Evolutionary conservation across 2,888 invertebrate species (phyloP).

Genomic region (Noctua pronuba): DNA sequence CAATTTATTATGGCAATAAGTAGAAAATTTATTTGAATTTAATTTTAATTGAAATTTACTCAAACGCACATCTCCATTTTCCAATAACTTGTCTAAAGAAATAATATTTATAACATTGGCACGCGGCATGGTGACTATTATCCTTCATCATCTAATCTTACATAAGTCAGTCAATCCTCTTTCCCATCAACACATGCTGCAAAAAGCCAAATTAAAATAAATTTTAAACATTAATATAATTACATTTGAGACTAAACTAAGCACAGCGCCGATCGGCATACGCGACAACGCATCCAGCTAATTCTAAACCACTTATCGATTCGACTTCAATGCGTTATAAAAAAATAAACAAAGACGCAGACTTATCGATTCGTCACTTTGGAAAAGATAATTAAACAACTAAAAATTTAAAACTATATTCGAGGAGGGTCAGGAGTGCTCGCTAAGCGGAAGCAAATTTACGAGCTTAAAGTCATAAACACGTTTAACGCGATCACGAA

Average conservation of each 20-base stretch:
- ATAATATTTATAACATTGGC: constrained; percentile 78
- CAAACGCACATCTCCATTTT: constrained; percentile 46
- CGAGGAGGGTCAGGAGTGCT: constrained; percentile 86
- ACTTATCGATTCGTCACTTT: constrained; percentile 90
- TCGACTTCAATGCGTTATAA: constrained; percentile 81
- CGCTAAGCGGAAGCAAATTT: constrained; percentile 79
- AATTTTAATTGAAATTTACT: constrained; percentile 64
- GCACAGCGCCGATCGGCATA: constrained; percentile 84
- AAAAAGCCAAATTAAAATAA: constrained; percentile 79
- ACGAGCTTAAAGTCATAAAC: constrained; percentile 75
- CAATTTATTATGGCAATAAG: constrained; percentile 76
- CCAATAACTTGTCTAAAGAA: constrained; percentile 65
- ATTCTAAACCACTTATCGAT: constrained; percentile 77
- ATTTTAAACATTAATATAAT: constrained; percentile 79
- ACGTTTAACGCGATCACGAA: constrained; percentile 91
- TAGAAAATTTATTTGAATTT: constrained; percentile 64
- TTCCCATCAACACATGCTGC: constrained; percentile 76
- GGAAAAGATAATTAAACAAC: constrained; percentile 87
- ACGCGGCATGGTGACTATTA: constrained; percentile 80
- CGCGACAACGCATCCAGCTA: constrained; percentile 80
- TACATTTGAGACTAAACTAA: constrained; percentile 88
- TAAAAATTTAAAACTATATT: constrained; percentile 88
- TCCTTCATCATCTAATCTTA: constrained; percentile 79
- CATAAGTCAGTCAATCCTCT: constrained; percentile 85
- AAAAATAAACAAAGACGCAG: constrained; percentile 85